Percentiles rank a stretch among this genome's conserved stretches.
These are phyloP conservation scores for Dryobates pubescens DNA, from an alignment of 2,797 vertebrate species.

Conservation along the genomic window DNA sequence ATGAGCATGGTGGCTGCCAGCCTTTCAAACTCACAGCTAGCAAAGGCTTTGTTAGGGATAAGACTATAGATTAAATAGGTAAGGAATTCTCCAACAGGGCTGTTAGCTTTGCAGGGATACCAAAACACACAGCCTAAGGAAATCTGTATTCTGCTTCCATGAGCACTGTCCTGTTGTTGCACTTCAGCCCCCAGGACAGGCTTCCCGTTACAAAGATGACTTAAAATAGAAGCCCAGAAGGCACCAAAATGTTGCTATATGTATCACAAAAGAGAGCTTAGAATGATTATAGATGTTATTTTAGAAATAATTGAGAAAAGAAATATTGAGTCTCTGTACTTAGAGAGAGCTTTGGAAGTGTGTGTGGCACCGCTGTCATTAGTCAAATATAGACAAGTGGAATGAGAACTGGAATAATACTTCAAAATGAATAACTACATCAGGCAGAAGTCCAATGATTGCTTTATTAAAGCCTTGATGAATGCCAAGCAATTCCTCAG, in stretches of 20 bases:
- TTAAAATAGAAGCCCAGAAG: slow-evolving; percentile 15
- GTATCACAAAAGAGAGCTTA: slow-evolving; percentile 19
- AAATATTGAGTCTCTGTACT: slow-evolving; percentile 21
- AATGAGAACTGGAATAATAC: slow-evolving; percentile 57
- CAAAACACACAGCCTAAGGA: neutral
- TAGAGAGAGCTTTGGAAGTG: neutral
- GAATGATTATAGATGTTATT: slow-evolving; percentile 43
- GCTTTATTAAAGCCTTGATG: slow-evolving; percentile 55
- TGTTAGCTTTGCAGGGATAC: neutral
- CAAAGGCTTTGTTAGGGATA: neutral
- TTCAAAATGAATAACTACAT: slow-evolving; percentile 61
- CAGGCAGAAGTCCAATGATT: slow-evolving; percentile 53
- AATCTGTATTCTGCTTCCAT: neutral
- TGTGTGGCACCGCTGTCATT: slow-evolving; percentile 15
- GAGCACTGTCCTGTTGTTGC: neutral
- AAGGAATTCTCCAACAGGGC: neutral
- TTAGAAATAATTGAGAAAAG: slow-evolving; percentile 33
- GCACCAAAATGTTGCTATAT: neutral
- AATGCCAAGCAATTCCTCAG: neutral
- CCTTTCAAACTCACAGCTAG: neutral
- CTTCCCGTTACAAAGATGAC: neutral
- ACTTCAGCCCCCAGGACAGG: neutral
- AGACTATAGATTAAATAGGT: neutral
- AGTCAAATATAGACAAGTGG: slow-evolving; percentile 55
- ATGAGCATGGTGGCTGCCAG: neutral